Evolutionary conservation across 2,797 vertebrate species (phyloP), one percentile per base, ranked within the genome.

Genomic region (Hippoglossus hippoglossus): DNA sequence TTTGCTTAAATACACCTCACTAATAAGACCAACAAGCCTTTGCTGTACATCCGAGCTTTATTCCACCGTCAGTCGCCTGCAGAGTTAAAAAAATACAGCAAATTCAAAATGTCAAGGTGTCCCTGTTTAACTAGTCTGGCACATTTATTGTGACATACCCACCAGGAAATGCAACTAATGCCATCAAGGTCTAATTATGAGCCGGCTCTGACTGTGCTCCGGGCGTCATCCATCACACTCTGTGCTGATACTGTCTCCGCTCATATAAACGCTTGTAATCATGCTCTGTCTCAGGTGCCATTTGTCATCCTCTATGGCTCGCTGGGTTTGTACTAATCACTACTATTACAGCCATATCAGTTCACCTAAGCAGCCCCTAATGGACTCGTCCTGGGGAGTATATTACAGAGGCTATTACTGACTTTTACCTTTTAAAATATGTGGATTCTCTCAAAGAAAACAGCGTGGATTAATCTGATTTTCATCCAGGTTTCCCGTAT

Each of bases 151-250:
- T 89, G 86, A 91, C 86, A 83, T 82, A 70, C 79, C 66, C 83
- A 67, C 80, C 36, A 84, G 84, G 82, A 89, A 85, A 84, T 75
- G 63, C 83, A 79, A 79, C 87, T 85, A 83, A 88, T 83, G 62
- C 69, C 81, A 84, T 81, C 71, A 68, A 82, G 78, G 79, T 86
- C 91, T 90, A 89, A 92, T 91, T 90, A 92, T 72, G 71, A 87
- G 77, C 46, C 84, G 63, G 81, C 70, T 80, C 85, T 60, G 81
- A 85, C 86, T 83, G 81, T 7, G 80, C 82, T 87, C 22, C 56
- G 10, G 73, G 83, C 77, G 2, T 80, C 87, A 92, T 90, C 86
- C 85, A 85, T 92, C 88, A 88, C 68, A 64, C 63, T 88, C 88
- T 77, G 57, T 28, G 75, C 85, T 89, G 85, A 83, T 89, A 84